These are phyloP conservation scores for Tyria jacobaeae DNA, from an alignment of 2,888 invertebrate genomes.

Conservation along the genomic window DNA sequence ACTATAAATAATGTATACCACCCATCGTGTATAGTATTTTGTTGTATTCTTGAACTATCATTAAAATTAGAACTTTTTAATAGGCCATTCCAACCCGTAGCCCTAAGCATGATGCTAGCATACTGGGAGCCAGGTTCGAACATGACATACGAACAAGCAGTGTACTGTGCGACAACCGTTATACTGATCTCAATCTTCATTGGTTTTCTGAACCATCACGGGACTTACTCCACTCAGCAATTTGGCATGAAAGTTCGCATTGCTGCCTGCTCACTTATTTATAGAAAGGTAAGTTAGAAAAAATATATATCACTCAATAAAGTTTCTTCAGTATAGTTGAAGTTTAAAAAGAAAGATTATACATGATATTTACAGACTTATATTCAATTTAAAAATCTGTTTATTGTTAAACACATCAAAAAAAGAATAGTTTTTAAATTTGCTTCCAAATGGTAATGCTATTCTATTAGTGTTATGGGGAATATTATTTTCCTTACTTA, in stretches of 20 bases:
- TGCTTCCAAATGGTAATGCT: too few relatives aligned
- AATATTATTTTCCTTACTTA: too few relatives aligned
- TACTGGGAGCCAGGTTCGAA: slow-evolving; percentile 87
- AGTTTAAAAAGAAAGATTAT: too few relatives aligned
- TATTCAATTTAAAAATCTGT: too few relatives aligned
- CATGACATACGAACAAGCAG: slow-evolving; percentile 86
- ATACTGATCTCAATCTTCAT: slow-evolving; percentile 85
- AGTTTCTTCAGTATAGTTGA: too few relatives aligned
- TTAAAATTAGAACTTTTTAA: slow-evolving; percentile 28
- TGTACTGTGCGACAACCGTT: slow-evolving; percentile 87
- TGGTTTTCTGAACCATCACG: slow-evolving; percentile 89
- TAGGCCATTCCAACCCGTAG: slow-evolving; percentile 89
- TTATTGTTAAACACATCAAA: too few relatives aligned
- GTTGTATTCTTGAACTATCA: background rate
- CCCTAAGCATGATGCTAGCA: slow-evolving; percentile 88
- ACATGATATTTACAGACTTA: too few relatives aligned
- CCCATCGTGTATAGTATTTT: too few relatives aligned
- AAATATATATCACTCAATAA: background rate
- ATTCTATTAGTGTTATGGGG: too few relatives aligned
- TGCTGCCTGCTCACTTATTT: slow-evolving; percentile 93
- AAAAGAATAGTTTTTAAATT: too few relatives aligned
- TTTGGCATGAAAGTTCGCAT: slow-evolving; percentile 94
- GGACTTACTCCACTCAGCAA: slow-evolving; percentile 89
- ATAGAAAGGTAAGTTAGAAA: slow-evolving; percentile 90
- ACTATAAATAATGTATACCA: background rate